A percentile compares a stretch with the other conserved stretches of the same genome.
Conservation (phyloP, 2,797 vertebrate species). For the Smutsia temminckii region DNA sequence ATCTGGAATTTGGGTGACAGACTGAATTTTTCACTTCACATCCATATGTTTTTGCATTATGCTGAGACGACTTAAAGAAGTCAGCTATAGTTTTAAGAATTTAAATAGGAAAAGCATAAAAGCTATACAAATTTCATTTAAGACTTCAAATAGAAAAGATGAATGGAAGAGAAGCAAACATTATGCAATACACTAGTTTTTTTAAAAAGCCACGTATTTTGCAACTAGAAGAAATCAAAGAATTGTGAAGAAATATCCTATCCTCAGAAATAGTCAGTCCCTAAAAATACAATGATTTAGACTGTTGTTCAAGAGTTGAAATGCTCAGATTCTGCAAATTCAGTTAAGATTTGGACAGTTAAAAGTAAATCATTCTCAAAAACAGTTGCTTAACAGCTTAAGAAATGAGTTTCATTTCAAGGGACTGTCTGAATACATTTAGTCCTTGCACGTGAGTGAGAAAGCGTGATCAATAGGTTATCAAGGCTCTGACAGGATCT, state of each 20-base stretch:
- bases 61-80: conserved; percentile 48
- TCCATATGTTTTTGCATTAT: conserved; percentile 58
- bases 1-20: conserved; percentile 74
- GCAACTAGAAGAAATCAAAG: not conserved
- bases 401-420: conserved; percentile 52
- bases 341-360: not conserved
- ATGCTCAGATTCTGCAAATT: conserved; percentile 1
- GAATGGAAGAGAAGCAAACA: conserved; percentile 5
- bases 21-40: conserved; percentile 63
- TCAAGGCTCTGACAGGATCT: conserved; percentile 55
- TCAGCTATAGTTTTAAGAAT: conserved; percentile 49
- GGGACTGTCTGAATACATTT: conserved; percentile 54
- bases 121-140: conserved; percentile 44
- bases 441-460: conserved; percentile 40
- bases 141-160: conserved; percentile 16
- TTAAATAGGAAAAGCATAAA: conserved; percentile 17
- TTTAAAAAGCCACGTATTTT: conserved; percentile 4
- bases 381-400: conserved; percentile 68
- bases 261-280: not conserved
- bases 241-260: not conserved
- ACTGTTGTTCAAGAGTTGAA: not conserved
- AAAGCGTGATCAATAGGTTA: conserved; percentile 51
- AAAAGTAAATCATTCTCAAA: conserved; percentile 63
- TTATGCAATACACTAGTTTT: not conserved
- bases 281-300: not conserved